These are phyloP conservation scores for Sphenodon punctatus DNA, from an alignment of 2,797 vertebrate species.

Conservation along the genomic window DNA sequence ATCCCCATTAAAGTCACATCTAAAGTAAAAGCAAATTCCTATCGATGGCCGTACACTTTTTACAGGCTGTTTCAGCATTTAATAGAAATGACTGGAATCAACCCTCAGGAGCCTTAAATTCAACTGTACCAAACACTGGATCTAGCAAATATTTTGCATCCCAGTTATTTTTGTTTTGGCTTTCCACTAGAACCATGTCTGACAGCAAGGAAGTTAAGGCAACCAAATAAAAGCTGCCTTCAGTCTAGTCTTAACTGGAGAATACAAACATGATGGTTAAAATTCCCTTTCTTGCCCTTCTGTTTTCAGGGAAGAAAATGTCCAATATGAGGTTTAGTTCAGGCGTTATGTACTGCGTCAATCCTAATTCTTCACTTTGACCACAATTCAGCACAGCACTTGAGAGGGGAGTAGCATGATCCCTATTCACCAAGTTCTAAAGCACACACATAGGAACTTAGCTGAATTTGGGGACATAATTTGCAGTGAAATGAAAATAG, in stretches of 20 bases:
- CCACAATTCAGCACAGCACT: not conserved
- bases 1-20: conserved; percentile 5
- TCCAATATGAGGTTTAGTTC: not conserved
- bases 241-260: conserved; percentile 2
- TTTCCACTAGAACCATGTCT: conserved; percentile 2
- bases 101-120: conserved; percentile 2
- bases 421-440: not conserved
- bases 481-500: too few species aligned
- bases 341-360: not conserved
- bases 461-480: not conserved
- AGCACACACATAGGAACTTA: not conserved
- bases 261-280: not conserved
- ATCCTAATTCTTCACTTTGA: not conserved
- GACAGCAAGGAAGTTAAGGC: not conserved
- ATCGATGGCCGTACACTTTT: conserved; percentile 6
- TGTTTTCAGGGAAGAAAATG: too few species aligned
- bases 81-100: conserved; percentile 1
- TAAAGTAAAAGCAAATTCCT: conserved; percentile 6
- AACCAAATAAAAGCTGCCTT: not conserved
- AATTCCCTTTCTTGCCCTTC: not conserved
- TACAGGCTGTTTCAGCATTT: not conserved
- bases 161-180: conserved; percentile 17
- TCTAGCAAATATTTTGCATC: conserved; percentile 28
- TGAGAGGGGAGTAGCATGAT: not conserved
- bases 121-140: conserved; percentile 8